A percentile compares a stretch with the other conserved stretches of the same genome.
These are phyloP conservation scores for Capreolus pygargus DNA, from an alignment of 2,113 vertebrate species.

Conservation along the genomic window DNA sequence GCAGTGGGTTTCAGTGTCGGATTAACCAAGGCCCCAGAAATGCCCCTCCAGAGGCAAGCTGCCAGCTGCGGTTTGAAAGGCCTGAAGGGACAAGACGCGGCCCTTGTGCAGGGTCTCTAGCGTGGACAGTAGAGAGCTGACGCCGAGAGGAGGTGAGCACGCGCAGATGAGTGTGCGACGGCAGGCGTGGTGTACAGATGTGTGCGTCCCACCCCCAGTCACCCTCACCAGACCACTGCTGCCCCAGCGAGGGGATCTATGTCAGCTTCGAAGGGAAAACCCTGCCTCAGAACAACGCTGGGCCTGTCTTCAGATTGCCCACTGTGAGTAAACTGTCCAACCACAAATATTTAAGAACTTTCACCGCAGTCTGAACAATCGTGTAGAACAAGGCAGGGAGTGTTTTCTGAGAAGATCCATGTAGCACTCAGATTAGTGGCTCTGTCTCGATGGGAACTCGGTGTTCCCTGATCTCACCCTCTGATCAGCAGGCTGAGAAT, in stretches of 20 bases:
- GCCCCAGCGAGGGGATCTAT: fast-evolving
- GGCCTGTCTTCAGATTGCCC: neutral
- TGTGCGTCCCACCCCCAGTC: fast-evolving
- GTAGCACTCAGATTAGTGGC: neutral
- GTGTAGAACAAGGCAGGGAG: neutral
- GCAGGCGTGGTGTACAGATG: neutral
- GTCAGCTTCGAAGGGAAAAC: neutral
- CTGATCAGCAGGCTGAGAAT: neutral
- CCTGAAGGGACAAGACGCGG: neutral
- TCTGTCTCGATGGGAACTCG: fast-evolving
- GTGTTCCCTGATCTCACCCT: neutral
- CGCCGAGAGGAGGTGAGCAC: fast-evolving
- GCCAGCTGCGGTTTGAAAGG: neutral
- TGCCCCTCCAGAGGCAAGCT: neutral
- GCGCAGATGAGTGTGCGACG: neutral
- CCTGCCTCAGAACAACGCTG: neutral
- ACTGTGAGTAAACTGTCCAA: neutral
- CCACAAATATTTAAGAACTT: neutral
- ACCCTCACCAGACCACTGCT: no score
- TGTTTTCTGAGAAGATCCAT: neutral
- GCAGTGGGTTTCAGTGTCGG: fast-evolving
- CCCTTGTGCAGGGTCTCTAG: neutral
- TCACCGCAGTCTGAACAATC: neutral
- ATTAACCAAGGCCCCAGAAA: neutral
- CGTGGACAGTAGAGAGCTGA: neutral